Base-by-base conservation (phyloP, 2,797 vertebrate species). In the Masticophis lateralis region DNA sequence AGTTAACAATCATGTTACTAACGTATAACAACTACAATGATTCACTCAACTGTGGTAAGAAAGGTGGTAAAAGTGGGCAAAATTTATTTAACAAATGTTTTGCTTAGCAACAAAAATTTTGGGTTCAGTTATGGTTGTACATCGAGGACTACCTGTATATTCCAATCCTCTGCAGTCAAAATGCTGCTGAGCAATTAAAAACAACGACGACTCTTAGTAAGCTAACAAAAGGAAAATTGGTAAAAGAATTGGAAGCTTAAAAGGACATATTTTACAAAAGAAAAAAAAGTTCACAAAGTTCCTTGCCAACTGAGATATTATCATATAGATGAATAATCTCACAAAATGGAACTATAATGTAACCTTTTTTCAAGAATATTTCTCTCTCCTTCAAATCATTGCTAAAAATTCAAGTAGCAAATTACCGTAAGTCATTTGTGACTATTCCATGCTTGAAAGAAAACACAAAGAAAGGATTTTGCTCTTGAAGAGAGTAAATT, bases 401-500 rank as follows among this genome's bases (percentile, higher is more conserved):
- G 9, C 79, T 51, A 79, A 53, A 93, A 88, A 28, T 94, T 88
- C 88, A 91, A 32, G 28, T 27, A 91, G 13, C 86, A 86, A 90
- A 56, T 11, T 91, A 28, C 11, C 92, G n/a, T 9, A 74, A 90
- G 51, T 92, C 89, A 89, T 59, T 61, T 89, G 57, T 87, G 90
- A 60, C 5, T 37, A 22, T 86, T 95, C 86, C 25, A 91, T 92
- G 90, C 20, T 60, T 61, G 83, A 95, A 47, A 59, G 56, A 55
- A 88, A 88, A 57, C 55, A 94, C 87, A 94, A 59, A 37, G 63
- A 93, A 51, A 89, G 63, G 20, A 86, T 7, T 60, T 87, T 51
- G 47, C 89, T 91, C 16, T 56, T 94, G 59, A 7, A 11, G n/a
- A 96, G 94, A 91, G 56, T 3, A 93, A 92, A 57, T 94, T 83